Base-by-base conservation (phyloP, 2,797 vertebrate species). In the Argentina silus region DNA sequence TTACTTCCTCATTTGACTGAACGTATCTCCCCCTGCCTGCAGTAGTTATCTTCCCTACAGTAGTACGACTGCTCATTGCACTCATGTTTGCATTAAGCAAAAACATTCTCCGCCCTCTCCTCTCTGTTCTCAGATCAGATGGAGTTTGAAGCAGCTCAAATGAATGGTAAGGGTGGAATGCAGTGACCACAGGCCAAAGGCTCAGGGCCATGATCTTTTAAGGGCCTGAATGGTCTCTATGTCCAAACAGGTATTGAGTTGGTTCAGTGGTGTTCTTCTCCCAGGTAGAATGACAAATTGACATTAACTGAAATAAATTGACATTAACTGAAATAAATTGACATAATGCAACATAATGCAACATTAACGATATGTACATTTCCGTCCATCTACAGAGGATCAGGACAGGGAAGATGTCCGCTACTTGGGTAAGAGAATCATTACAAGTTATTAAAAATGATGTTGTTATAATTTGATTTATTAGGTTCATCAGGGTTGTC, bases 111-210 rank as follows among this genome's bases (percentile, higher is more conserved):
- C 27, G 4, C 27, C 27, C 27, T 36, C 27, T 36, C 27, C 4
- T 67, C 43, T 48, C 11, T 78, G 36, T 81, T 67, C 53, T 76
- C 78, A 94, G 94, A 93, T 84, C 87, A 87, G 80, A 80, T 87
- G 63, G 84, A 93, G 77, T 90, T 89, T 74, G 90, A 92, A 42
- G 85, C 85, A 0, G 86, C 84, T 76, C 90, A 90, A 50, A 85
- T 83, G 74, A 74, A 69, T 17, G 87, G 93, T 94, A 74, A 69
- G 85, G 78, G 59, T 71, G 36, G 1, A 61, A 51, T 23, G 3
- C 61, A 56, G 15, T 53, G 27, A 56, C 12, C 27, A 67, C 36
- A 2, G 21, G 67, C 17, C 9, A 14, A 36, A 72, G 69, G 51
- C 59, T 44, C 50, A 73, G 11, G 1, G 7, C 48, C 2, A 10